These are phyloP conservation scores for Papilio protenor DNA, from an alignment of 2,888 invertebrate genomes.

Conservation along the genomic window DNA sequence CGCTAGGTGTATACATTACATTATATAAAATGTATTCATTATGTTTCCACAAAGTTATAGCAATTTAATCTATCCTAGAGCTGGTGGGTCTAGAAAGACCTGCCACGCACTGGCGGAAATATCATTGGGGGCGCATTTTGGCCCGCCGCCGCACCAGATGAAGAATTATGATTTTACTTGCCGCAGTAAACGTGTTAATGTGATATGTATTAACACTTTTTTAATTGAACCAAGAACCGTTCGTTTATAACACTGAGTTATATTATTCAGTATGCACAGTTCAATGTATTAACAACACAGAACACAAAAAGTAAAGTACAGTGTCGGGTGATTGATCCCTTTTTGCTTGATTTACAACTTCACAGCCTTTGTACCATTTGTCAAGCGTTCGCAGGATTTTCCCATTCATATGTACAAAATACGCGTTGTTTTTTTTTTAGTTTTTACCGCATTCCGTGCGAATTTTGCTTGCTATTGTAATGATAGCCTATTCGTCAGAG, in stretches of 20 bases:
- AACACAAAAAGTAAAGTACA: slow-evolving; percentile 12
- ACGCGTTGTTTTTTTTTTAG: slow-evolving; percentile 11
- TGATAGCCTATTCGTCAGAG: neutral
- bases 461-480: neutral
- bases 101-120: too few relatives aligned
- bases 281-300: neutral
- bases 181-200: too few relatives aligned
- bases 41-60: too few relatives aligned
- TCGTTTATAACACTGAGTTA: neutral
- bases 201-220: neutral
- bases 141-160: too few relatives aligned
- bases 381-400: slow-evolving; percentile 16
- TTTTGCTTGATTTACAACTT: slow-evolving; percentile 33
- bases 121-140: too few relatives aligned
- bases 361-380: slow-evolving; percentile 27
- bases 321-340: slow-evolving; percentile 22
- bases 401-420: slow-evolving; percentile 12
- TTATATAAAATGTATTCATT: too few relatives aligned
- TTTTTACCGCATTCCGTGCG: neutral
- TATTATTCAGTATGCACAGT: neutral
- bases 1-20: too few relatives aligned
- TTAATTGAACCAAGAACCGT: neutral
- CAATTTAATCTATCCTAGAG: too few relatives aligned
- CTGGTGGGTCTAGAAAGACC: too few relatives aligned
- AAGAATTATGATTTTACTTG: too few relatives aligned